Evolutionary conservation across 1,140 invertebrate species (phyloP).

Genomic region (Armadillidium nasatum): DNA sequence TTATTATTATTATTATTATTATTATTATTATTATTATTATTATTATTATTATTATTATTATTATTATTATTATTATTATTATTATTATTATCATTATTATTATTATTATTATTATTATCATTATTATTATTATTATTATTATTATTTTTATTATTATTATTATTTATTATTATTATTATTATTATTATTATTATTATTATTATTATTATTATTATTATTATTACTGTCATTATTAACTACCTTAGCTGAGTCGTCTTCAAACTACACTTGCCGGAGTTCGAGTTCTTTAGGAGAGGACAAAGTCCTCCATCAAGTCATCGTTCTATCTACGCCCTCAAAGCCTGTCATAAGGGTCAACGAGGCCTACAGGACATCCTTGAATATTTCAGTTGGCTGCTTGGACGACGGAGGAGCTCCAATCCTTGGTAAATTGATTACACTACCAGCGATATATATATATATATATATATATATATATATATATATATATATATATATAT

Average conservation of each 20-base stretch:
- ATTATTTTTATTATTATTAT: not conserved
- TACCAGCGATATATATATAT: too few relatives aligned
- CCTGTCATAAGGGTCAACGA: constrained; percentile 22
- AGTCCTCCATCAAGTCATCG: constrained; percentile 10
- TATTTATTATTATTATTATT: not conserved
- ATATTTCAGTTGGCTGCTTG: constrained; percentile 20
- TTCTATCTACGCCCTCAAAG: constrained; percentile 14
- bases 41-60: too few relatives aligned
- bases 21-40: too few relatives aligned
- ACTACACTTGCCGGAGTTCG: constrained; percentile 14
- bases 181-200: not conserved
- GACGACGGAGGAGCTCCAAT: constrained; percentile 23
- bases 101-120: not conserved
- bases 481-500: too few relatives aligned
- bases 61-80: too few relatives aligned
- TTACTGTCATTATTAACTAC: too few relatives aligned
- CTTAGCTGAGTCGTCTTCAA: constrained; percentile 11
- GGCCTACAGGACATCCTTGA: constrained; percentile 15
- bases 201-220: not conserved
- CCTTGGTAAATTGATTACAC: constrained; percentile 17
- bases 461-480: too few relatives aligned
- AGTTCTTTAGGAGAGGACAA: constrained; percentile 12
- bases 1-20: too few relatives aligned
- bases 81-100: too few relatives aligned
- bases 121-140: not conserved